Conservation (phyloP, 2,113 vertebrate species). For the Canis aureus region DNA sequence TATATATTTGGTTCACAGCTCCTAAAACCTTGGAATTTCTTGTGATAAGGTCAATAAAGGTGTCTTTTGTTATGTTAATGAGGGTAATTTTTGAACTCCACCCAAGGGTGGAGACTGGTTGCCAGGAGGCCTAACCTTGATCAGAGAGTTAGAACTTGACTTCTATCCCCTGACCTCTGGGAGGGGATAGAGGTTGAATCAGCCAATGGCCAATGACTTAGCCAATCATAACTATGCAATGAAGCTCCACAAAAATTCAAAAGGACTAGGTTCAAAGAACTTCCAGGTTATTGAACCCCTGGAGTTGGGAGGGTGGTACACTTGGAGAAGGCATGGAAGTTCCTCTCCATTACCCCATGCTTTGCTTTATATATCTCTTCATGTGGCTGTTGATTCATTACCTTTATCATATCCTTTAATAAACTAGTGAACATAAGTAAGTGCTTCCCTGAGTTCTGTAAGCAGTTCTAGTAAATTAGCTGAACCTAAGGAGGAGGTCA, state of each 20-base stretch:
- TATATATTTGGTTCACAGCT: neutral
- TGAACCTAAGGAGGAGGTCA: neutral
- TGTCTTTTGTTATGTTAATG: neutral
- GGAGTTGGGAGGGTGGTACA: neutral
- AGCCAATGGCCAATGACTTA: neutral
- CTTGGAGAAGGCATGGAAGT: neutral
- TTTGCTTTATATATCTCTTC: neutral
- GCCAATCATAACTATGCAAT: neutral
- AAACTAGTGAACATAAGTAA: neutral
- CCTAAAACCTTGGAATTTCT: neutral
- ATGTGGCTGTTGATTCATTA: neutral
- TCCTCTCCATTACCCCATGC: neutral
- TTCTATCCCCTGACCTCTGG: neutral
- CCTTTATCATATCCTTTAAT: neutral
- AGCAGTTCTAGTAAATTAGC: neutral
- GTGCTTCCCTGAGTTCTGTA: neutral
- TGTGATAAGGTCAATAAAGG: neutral
- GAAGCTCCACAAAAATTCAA: neutral
- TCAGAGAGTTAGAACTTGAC: neutral
- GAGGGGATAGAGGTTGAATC: neutral
- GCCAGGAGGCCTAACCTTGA: neutral
- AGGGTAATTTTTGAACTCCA: neutral
- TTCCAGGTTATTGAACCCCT: neutral
- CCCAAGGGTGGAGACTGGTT: neutral
- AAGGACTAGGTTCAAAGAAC: neutral